These are phyloP conservation scores for Cacoxenus indagator DNA, from an alignment of 2,888 invertebrate genomes.

Conservation along the genomic window DNA sequence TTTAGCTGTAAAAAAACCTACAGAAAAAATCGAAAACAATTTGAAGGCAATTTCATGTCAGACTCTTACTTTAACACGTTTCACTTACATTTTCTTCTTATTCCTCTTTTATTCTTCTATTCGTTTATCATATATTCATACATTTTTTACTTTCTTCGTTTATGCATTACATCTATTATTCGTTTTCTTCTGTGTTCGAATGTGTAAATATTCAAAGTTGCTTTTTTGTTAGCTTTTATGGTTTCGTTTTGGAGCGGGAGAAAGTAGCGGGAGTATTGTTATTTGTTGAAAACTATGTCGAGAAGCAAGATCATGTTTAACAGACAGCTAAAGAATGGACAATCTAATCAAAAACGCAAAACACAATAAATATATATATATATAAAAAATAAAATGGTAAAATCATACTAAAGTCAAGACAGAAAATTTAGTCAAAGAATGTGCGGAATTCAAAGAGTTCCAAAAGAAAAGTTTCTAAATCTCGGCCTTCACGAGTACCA, in stretches of 20 bases:
- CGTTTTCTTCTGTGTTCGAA: not conserved
- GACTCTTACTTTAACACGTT: constrained; percentile 60
- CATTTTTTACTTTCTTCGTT: constrained; percentile 28
- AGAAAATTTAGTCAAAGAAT: too few relatives aligned
- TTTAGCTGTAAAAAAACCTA: constrained; percentile 30
- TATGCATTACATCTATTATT: constrained; percentile 24
- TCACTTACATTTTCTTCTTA: constrained; percentile 19
- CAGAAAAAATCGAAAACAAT: constrained; percentile 57
- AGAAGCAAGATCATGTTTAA: too few relatives aligned
- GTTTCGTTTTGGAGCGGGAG: not conserved
- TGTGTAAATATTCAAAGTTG: constrained; percentile 1
- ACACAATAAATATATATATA: too few relatives aligned
- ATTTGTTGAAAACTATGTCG: too few relatives aligned
- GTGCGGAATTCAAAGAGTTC: too few relatives aligned
- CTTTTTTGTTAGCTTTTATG: not conserved
- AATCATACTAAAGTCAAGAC: too few relatives aligned
- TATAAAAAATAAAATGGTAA: too few relatives aligned
- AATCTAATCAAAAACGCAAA: too few relatives aligned
- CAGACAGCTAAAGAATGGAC: too few relatives aligned
- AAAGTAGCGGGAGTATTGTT: not conserved
- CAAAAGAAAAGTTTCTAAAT: too few relatives aligned
- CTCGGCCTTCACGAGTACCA: too few relatives aligned
- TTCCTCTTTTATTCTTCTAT: constrained; percentile 27
- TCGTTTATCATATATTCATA: not conserved
- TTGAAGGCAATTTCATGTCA: constrained; percentile 69